Conservation (phyloP, 1,140 invertebrate genomes). For the Bombus breviceps region DNA sequence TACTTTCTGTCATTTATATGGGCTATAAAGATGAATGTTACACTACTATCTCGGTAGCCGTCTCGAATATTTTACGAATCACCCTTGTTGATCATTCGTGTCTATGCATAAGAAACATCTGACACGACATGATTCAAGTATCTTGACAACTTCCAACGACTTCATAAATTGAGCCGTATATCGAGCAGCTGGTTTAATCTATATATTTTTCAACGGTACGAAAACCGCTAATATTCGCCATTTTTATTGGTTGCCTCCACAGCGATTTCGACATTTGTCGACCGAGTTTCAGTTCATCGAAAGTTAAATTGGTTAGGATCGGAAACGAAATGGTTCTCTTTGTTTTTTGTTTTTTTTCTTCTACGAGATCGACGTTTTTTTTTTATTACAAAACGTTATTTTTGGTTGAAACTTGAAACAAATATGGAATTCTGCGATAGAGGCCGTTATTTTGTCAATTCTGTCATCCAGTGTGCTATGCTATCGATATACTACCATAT, state of each 20-base stretch:
- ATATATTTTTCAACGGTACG: neutral
- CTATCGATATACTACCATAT: neutral
- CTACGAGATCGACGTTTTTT: neutral
- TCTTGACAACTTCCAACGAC: neutral
- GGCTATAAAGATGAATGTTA: neutral
- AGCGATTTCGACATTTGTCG: neutral
- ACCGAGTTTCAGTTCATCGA: neutral
- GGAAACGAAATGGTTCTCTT: neutral
- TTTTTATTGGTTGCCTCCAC: neutral
- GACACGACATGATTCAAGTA: neutral
- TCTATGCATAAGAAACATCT: neutral
- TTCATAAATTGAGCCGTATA: neutral
- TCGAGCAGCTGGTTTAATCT: neutral
- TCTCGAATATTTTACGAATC: neutral
- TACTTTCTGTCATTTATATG: neutral
- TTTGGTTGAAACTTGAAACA: too few species aligned
- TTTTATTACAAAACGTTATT: neutral
- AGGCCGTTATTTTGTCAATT: neutral
- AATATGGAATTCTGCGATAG: too few species aligned
- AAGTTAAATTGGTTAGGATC: neutral
- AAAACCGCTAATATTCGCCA: neutral
- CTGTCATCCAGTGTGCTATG: neutral
- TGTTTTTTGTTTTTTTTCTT: neutral
- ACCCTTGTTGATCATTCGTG: neutral
- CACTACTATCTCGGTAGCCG: too few species aligned